Percentiles rank a stretch among this genome's conserved stretches.
Conservation (phyloP, 2,888 invertebrate genomes). For the Nycteola revayana region DNA sequence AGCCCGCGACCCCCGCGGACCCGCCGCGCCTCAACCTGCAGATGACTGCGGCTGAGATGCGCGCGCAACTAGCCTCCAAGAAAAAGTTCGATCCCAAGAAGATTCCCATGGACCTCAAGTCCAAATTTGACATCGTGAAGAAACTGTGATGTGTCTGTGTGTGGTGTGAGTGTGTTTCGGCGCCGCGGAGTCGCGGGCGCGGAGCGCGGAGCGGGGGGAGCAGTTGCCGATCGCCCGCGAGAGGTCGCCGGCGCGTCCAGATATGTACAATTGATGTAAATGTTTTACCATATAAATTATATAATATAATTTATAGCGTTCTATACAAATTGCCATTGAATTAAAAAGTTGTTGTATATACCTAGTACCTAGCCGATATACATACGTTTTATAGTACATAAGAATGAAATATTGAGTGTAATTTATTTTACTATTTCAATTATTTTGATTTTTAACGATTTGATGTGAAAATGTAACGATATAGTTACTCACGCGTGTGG, state of each 20-base stretch:
- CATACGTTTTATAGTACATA: slow-evolving; percentile 39
- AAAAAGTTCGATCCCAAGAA: slow-evolving; percentile 96
- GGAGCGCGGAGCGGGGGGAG: slow-evolving; percentile 3
- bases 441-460: slow-evolving; percentile 60
- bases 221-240: slow-evolving; percentile 13
- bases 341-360: slow-evolving; percentile 48
- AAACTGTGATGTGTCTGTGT: slow-evolving; percentile 85
- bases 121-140: slow-evolving; percentile 96
- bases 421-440: slow-evolving; percentile 53
- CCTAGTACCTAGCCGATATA: slow-evolving; percentile 42
- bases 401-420: slow-evolving; percentile 43
- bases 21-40: slow-evolving; percentile 86
- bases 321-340: slow-evolving; percentile 62
- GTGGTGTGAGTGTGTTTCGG: slow-evolving; percentile 8
- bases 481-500: slow-evolving; percentile 53
- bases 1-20: slow-evolving; percentile 34
- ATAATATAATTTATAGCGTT: slow-evolving; percentile 42
- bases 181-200: slow-evolving; percentile 20
- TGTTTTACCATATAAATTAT: slow-evolving; percentile 38
- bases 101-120: slow-evolving; percentile 93
- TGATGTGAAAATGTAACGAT: slow-evolving; percentile 69
- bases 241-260: slow-evolving; percentile 13
- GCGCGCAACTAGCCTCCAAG: slow-evolving; percentile 91
- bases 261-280: slow-evolving; percentile 39
- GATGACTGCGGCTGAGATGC: slow-evolving; percentile 96